Conservation (phyloP, 2,888 invertebrate genomes). For the Dolichopus griseipennis region DNA sequence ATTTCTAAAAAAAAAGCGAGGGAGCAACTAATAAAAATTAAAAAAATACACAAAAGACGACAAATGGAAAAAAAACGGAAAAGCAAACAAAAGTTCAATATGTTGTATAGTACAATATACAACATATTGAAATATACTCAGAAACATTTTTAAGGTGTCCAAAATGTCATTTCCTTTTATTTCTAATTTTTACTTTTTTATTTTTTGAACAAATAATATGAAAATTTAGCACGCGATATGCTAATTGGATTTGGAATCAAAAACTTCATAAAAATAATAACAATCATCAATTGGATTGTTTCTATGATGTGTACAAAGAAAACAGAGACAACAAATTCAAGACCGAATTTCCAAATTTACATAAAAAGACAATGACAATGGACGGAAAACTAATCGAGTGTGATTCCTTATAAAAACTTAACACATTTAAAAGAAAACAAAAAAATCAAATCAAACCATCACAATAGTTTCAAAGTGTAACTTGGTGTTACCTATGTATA, state of each 20-base stretch:
- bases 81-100: no score
- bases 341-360: not conserved
- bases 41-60: not conserved
- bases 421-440: no score
- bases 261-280: not conserved
- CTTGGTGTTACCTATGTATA: no score
- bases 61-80: not conserved
- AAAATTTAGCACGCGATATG: conserved; percentile 1
- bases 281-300: no score
- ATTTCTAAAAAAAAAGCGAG: no score
- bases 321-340: not conserved
- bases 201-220: not conserved
- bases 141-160: not conserved
- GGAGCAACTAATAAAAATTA: not conserved
- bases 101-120: no score
- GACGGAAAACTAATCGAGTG: not conserved
- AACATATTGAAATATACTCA: not conserved
- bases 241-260: not conserved
- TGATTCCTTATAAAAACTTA: not conserved
- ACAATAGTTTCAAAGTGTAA: no score
- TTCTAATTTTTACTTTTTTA: not conserved
- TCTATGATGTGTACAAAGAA: no score
- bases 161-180: not conserved
- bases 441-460: no score
- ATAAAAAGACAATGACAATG: conserved; percentile 2